Conservation (phyloP, 2,113 vertebrate species). For the Limnothrissa miodon region DNA sequence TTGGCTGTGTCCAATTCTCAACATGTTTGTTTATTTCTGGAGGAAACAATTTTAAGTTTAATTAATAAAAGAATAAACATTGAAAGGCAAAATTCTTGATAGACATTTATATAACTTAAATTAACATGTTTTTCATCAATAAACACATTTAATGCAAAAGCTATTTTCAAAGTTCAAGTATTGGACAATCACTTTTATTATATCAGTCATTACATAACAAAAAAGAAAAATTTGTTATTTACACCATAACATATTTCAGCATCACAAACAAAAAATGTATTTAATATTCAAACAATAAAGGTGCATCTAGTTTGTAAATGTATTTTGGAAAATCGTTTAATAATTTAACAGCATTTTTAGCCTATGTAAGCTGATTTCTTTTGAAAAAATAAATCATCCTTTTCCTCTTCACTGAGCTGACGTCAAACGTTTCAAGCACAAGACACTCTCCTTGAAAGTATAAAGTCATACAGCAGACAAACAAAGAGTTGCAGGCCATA, state of each 20-base stretch:
- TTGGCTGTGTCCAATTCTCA: not conserved
- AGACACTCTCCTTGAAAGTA: not conserved
- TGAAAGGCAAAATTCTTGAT: not conserved
- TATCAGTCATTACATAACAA: not conserved
- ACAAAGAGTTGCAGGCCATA: not conserved
- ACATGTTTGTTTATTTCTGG: not conserved
- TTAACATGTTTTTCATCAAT: not conserved
- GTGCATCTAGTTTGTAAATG: not conserved
- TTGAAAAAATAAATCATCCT: not conserved
- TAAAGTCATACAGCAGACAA: not conserved
- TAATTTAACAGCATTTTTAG: not conserved
- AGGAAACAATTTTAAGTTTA: not conserved
- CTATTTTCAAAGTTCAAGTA: not conserved
- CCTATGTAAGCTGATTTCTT: too few species aligned
- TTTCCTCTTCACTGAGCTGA: not conserved
- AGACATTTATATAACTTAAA: not conserved
- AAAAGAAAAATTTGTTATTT: not conserved
- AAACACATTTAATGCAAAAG: not conserved
- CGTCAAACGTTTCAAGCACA: not conserved
- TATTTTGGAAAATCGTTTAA: not conserved
- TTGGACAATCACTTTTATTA: not conserved
- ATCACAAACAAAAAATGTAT: not conserved
- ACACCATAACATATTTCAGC: not conserved
- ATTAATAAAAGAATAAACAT: not conserved
- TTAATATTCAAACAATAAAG: not conserved